Base-by-base conservation (phyloP, 2,113 vertebrate genomes). In the Martes martes region DNA sequence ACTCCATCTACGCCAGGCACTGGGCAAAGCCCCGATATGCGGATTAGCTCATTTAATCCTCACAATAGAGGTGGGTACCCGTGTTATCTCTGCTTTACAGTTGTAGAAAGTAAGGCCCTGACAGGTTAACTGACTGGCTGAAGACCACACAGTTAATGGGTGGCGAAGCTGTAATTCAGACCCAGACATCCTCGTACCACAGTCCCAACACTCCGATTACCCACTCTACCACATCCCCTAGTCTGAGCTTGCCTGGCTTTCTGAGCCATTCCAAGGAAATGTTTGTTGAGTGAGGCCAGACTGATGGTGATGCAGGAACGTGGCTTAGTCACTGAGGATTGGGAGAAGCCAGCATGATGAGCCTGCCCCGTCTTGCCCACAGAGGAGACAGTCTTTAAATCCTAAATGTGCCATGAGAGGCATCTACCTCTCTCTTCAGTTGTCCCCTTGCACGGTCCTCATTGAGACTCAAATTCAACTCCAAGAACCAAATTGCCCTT, bases 401-500 rank as follows among this genome's bases (percentile, higher is more conserved):
- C 47, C 65, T 55, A 28, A 65, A 59, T 4, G 19, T 55, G 10
- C 59, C 19, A 26, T 1, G 6, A 71, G 71, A 82, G 0, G 4
- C 11, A n/a, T 36, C 21, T 26, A 39, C 47, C 45, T 61, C 36
- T 92, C 59, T 79, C n/a, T 61, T 7, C 45, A 21, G 57, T 23
- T 71, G 28, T 82, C 10, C 11, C 33, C 36, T 88, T 4, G 15
- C 45, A n/a, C 5, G 52, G 4, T 50, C 80, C 36, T 97, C 95
- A 92, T 14, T 97, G 95, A 96, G 76, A 98, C 55, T 97, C 87
- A 98, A 98, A 91, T 95, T 95, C 63, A 78, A 96, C 93, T 89
- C 97, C 74, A 95, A 55, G 84, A 91, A 86, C 89, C 95, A 97
- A 95, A 97, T 33, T 96, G 78, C 69, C 91, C 97, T 97, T 97